Percentiles rank a stretch among this genome's conserved stretches.
phyloP scores from a whole-genome alignment of 2,797 vertebrate species.

The Siniperca undulata region DNA sequence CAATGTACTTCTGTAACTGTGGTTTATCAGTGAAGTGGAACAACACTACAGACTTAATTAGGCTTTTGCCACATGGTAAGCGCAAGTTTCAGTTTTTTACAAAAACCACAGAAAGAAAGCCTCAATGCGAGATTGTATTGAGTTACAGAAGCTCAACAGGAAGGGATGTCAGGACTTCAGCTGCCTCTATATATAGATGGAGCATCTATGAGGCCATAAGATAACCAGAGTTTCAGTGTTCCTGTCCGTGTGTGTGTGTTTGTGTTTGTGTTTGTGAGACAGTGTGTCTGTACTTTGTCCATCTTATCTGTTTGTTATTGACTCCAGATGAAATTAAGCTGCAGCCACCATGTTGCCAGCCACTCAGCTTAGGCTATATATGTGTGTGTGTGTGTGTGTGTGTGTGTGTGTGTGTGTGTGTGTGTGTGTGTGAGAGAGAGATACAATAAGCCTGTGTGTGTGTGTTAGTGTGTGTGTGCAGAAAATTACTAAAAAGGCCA shows the following conservation, averaged over 20 bases:
- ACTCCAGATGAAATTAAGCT: conserved; percentile 63
- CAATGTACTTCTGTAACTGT: not conserved
- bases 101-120: not conserved
- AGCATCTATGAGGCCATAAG: conserved; percentile 14
- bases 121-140: not conserved
- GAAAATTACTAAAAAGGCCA: conserved; percentile 18
- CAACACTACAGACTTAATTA: not conserved
- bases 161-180: conserved; percentile 45
- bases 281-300: conserved; percentile 58
- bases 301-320: conserved; percentile 60
- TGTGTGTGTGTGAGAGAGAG: not conserved
- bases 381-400: not conserved
- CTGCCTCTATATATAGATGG: conserved; percentile 36
- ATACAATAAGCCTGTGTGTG: not conserved
- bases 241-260: conserved; percentile 1
- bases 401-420: not conserved
- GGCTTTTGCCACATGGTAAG: not conserved
- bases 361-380: conserved; percentile 26
- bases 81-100: not conserved
- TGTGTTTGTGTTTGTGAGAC: conserved; percentile 2
- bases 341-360: conserved; percentile 53
- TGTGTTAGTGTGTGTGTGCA: not conserved
- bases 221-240: conserved; percentile 1
- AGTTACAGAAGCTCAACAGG: conserved; percentile 21
- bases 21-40: not conserved